Percentiles rank a stretch among this genome's conserved stretches.
phyloP scores from a whole-genome alignment of 2,113 vertebrate species.

The Poeciliopsis prolifica region DNA sequence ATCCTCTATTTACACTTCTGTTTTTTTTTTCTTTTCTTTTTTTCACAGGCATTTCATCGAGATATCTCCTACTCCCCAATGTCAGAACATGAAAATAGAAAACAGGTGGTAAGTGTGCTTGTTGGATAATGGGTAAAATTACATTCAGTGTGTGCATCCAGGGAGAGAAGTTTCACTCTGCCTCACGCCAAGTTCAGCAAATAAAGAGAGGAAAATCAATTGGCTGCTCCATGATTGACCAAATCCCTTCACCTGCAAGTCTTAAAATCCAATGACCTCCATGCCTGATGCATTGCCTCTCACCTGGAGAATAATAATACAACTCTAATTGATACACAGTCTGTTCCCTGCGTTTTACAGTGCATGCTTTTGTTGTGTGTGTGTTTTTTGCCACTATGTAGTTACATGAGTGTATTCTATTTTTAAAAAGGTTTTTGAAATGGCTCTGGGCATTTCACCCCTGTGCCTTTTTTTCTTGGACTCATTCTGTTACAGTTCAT shows the following conservation, averaged over 20 bases:
- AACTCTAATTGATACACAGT: constrained; percentile 52
- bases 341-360: neutral
- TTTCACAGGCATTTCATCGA: constrained; percentile 25
- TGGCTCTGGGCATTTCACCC: neutral
- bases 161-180: constrained; percentile 44
- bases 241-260: constrained; percentile 56
- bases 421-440: neutral
- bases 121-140: constrained; percentile 56
- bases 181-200: constrained; percentile 54
- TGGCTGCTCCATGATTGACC: constrained; percentile 60
- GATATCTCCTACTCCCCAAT: constrained; percentile 52
- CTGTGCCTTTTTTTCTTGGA: neutral
- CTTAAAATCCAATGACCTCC: constrained; percentile 61
- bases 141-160: constrained; percentile 57
- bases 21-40: constrained; percentile 11
- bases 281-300: constrained; percentile 45
- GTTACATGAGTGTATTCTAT: neutral
- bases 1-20: neutral
- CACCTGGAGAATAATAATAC: constrained; percentile 53
- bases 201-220: constrained; percentile 69
- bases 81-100: constrained; percentile 60
- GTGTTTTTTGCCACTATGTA: neutral
- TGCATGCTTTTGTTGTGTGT: neutral
- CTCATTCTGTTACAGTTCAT: neutral
- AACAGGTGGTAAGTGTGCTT: constrained; percentile 63